These are phyloP conservation scores for Argyrosomus regius DNA, from an alignment of 2,797 vertebrate genomes.

Conservation along the genomic window DNA sequence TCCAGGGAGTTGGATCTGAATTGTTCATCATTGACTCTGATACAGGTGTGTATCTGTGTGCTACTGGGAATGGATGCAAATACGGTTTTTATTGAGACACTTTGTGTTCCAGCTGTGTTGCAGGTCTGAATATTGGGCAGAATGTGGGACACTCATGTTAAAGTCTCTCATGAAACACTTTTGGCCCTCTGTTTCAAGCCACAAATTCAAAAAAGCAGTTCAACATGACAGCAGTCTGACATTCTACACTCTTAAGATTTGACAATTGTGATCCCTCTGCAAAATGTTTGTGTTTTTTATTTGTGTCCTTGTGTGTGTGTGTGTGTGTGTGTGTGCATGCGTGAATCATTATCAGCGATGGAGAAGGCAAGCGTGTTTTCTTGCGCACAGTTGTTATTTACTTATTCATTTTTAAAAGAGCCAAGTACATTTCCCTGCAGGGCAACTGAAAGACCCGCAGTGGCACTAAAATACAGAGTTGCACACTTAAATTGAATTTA, in stretches of 20 bases:
- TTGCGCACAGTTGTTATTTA: constrained; percentile 66
- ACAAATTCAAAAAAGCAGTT: constrained; percentile 40
- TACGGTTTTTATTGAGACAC: background rate
- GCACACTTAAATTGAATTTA: constrained; percentile 68
- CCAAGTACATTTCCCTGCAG: constrained; percentile 61
- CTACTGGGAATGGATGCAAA: background rate
- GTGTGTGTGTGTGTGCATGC: background rate
- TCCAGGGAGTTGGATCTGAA: constrained; percentile 91
- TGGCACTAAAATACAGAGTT: constrained; percentile 47
- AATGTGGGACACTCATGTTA: constrained; percentile 17
- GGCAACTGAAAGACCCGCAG: constrained; percentile 46
- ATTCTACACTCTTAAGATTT: constrained; percentile 27
- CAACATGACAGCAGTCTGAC: constrained; percentile 33
- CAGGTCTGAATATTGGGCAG: constrained; percentile 27
- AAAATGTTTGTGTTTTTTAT: constrained; percentile 28
- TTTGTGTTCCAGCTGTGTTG: constrained; percentile 18
- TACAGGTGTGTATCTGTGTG: constrained; percentile 87
- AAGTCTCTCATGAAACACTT: constrained; percentile 35
- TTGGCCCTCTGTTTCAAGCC: constrained; percentile 31
- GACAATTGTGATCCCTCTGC: constrained; percentile 21
- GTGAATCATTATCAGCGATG: constrained; percentile 37
- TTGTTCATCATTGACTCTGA: constrained; percentile 92
- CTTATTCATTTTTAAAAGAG: constrained; percentile 58
- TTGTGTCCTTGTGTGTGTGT: background rate
- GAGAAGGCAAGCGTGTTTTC: constrained; percentile 35